Evolutionary conservation across 2,113 vertebrate genomes (phyloP).

Genomic region (Paratilapia polleni): DNA sequence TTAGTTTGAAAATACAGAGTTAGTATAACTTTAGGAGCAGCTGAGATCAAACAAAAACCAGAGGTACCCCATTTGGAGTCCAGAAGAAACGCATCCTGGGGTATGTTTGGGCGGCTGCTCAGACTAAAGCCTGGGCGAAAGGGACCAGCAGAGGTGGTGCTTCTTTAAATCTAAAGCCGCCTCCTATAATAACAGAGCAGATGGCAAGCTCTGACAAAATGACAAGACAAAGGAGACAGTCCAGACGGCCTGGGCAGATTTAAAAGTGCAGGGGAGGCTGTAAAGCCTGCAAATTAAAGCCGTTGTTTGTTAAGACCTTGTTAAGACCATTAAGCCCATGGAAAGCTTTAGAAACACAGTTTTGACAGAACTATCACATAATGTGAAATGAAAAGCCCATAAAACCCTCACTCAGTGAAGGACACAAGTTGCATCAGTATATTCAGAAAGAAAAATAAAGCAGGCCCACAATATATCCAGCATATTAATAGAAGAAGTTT

Average conservation of each 20-base stretch:
- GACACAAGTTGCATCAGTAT: background rate
- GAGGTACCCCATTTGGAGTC: background rate
- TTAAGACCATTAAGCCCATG: constrained; percentile 66
- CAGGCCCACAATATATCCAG: background rate
- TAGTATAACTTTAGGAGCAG: background rate
- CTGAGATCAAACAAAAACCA: background rate
- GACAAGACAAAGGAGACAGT: constrained; percentile 62
- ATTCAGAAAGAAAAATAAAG: background rate
- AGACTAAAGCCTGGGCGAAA: constrained; percentile 34
- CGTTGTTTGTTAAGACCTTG: constrained; percentile 41
- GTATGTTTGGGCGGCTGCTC: background rate
- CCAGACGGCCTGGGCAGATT: constrained; percentile 66
- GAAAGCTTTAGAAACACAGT: background rate
- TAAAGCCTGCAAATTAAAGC: constrained; percentile 30
- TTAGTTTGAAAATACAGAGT: background rate
- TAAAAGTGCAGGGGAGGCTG: constrained; percentile 40
- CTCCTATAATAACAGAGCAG: constrained; percentile 70
- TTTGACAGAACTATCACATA: background rate
- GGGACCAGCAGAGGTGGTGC: constrained; percentile 31
- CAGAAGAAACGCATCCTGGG: background rate
- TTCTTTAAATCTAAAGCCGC: constrained; percentile 53
- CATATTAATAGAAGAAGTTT: background rate
- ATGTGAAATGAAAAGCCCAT: background rate
- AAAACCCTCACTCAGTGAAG: background rate
- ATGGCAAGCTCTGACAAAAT: constrained; percentile 66